phyloP scores from a whole-genome alignment of 2,888 invertebrate species.

The Cheilosia pagana region DNA sequence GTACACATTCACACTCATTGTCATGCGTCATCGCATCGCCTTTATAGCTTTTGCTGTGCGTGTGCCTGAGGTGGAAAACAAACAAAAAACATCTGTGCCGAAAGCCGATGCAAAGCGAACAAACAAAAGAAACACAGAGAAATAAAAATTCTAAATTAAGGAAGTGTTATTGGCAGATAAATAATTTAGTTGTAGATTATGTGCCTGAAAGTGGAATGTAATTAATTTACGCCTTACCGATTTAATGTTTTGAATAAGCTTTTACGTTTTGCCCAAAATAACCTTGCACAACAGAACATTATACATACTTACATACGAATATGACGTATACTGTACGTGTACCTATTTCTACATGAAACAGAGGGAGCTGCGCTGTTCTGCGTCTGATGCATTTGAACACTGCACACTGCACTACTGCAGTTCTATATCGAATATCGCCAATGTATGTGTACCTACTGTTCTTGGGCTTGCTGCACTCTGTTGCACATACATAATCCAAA shows the following conservation, averaged over 20 bases:
- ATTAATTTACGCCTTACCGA: not conserved
- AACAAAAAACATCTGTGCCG: slow-evolving; percentile 13
- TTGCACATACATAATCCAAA: slow-evolving; percentile 28
- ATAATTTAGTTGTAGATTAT: not conserved
- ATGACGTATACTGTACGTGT: not conserved
- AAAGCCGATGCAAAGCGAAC: slow-evolving; percentile 2
- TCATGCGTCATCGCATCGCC: too few relatives aligned
- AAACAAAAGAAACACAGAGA: not conserved
- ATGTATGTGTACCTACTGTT: too few relatives aligned
- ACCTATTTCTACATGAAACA: too few relatives aligned
- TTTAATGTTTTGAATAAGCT: not conserved
- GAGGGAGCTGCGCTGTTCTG: too few relatives aligned
- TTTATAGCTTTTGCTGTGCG: too few relatives aligned
- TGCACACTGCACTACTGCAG: too few relatives aligned
- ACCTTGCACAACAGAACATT: not conserved
- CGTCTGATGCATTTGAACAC: too few relatives aligned
- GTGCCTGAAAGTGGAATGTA: not conserved
- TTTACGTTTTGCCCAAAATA: not conserved
- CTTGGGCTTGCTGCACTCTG: slow-evolving; percentile 33
- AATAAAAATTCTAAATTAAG: not conserved
- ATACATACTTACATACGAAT: not conserved
- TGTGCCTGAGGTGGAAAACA: not conserved
- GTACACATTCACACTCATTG: too few relatives aligned
- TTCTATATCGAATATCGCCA: too few relatives aligned
- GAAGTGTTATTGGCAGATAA: slow-evolving; percentile 32